Base-by-base conservation (phyloP, 2,113 vertebrate species). In the Ammospiza caudacuta region DNA sequence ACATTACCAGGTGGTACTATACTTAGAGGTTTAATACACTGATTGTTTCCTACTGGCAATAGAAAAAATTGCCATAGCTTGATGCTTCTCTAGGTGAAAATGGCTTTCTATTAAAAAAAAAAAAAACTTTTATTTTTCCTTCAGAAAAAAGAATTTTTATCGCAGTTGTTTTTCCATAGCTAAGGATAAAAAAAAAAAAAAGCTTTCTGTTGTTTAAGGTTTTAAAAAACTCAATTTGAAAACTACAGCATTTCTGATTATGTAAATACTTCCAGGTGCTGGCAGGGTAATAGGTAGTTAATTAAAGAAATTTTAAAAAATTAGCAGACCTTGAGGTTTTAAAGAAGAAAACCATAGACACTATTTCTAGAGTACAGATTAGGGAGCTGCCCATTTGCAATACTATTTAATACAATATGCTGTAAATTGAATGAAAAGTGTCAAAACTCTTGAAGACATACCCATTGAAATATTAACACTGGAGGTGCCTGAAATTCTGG, bases 41-140 rank as follows among this genome's bases (percentile, higher is more conserved):
- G 4, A 33, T 66, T 67, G 28, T 57, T 29, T 11, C 15, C 12
- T n/a, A 2, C 15, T 2, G 0, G 31, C 39, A 5, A 11, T 10
- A 19, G 41, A 55, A 73, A 54, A 62, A n/a, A 39, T 17, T 74
- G 46, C 16, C 43, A 2, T 15, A 57, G 11, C 63, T 73, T 19
- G 20, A 4, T 73, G 28, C 13, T 69, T 51, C 25, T 64, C 29
- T 43, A 54, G 10, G 25, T 79, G 74, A 76, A 87, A 88, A 61
- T 58, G 1, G 12, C 14, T 87, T 69, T 16, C 7, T 51, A 47
- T 20, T 63, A 70, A 51, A 51, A 83, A 68, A 51, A 51, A 83
- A 68, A 67, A 57, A 67, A 57, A 31, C 2, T 33, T 49, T 5
- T 27, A 2, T 46, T 86, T 92, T 72, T 15, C 14, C 63, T 79